These are phyloP conservation scores for Xenopus borealis DNA, from an alignment of 2,113 vertebrate genomes.

Conservation along the genomic window DNA sequence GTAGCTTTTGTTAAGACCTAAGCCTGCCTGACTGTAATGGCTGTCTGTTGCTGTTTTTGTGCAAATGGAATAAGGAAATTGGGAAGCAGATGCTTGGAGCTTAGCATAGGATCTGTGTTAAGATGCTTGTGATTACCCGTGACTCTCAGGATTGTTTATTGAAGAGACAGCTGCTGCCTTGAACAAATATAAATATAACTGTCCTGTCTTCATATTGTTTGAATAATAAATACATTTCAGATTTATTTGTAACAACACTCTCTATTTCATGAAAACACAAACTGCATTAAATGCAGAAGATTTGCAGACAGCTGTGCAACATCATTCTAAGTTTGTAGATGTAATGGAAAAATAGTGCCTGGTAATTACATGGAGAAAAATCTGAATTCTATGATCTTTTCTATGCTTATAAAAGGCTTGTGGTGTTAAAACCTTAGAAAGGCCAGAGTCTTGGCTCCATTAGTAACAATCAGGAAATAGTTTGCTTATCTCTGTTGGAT, in stretches of 20 bases:
- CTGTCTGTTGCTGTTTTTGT: slow-evolving; percentile 51
- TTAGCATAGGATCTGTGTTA: slow-evolving; percentile 58
- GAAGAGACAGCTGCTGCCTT: slow-evolving; percentile 56
- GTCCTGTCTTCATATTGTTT: slow-evolving; percentile 31
- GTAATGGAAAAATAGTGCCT: too few relatives aligned
- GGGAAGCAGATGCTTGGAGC: slow-evolving; percentile 60
- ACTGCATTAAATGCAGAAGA: background rate
- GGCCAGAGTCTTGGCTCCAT: too few relatives aligned
- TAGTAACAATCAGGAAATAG: too few relatives aligned
- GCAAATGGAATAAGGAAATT: slow-evolving; percentile 47
- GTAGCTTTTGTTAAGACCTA: slow-evolving; percentile 51
- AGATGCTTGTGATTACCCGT: slow-evolving; percentile 54
- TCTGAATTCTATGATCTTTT: too few relatives aligned
- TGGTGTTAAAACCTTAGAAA: too few relatives aligned
- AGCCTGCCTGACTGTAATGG: slow-evolving; percentile 50
- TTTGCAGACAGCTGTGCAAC: background rate
- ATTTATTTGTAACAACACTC: background rate
- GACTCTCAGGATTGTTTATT: slow-evolving; percentile 54
- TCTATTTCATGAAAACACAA: background rate
- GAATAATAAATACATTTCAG: slow-evolving; percentile 1
- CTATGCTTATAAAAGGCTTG: too few relatives aligned
- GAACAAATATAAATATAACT: slow-evolving; percentile 26
- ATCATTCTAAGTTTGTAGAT: background rate
- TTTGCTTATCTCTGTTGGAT: too few relatives aligned
- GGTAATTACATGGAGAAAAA: too few relatives aligned